A percentile compares a stretch with the other conserved stretches of the same genome.
Evolutionary conservation across 2,113 vertebrate genomes (phyloP).

Genomic region (Nansenia antarctica): DNA sequence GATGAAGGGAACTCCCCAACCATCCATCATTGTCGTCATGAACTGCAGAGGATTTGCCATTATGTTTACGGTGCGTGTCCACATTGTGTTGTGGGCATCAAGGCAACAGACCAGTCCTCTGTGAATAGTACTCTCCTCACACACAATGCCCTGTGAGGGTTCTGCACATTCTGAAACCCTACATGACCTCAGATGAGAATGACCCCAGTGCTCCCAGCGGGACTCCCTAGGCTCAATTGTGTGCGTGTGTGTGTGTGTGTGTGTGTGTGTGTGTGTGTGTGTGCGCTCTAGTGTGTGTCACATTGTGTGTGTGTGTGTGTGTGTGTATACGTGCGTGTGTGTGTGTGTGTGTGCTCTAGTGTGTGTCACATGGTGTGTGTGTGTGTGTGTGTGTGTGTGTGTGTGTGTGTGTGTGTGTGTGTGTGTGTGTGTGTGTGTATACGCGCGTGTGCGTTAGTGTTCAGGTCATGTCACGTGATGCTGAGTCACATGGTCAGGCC

Average conservation of each 20-base stretch:
- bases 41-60: background rate
- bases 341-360: background rate
- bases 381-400: background rate
- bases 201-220: conserved; percentile 2
- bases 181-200: conserved; percentile 6
- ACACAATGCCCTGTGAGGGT: background rate
- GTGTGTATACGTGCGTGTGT: background rate
- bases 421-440: background rate
- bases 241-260: background rate
- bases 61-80: background rate
- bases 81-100: background rate
- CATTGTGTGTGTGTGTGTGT: background rate
- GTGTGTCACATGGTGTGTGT: too few species aligned
- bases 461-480: conserved; percentile 34
- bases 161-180: background rate
- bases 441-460: too few species aligned
- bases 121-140: background rate
- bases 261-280: background rate
- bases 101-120: background rate
- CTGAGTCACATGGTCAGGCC: conserved; percentile 35
- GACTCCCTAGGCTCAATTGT: conserved; percentile 17
- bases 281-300: background rate
- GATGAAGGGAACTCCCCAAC: too few species aligned
- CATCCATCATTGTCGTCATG: too few species aligned
- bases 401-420: background rate